Evolutionary conservation across 2,888 invertebrate genomes (phyloP).

Genomic region (Harpalus rubripes): DNA sequence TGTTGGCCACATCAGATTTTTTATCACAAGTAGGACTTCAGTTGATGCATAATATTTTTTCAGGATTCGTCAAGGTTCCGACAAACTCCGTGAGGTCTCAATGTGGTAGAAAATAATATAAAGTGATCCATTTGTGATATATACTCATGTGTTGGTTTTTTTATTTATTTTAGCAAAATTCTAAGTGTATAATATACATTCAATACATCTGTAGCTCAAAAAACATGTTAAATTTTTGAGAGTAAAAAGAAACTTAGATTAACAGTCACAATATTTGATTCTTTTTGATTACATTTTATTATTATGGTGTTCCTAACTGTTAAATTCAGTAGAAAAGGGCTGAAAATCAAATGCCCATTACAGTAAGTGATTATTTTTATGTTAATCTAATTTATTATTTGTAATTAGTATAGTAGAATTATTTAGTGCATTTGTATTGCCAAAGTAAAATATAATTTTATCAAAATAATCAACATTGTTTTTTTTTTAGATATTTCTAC

Average conservation of each 20-base stretch:
- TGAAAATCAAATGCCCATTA: constrained; percentile 13
- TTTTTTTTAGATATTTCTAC: constrained; percentile 25
- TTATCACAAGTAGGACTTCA: too few species aligned
- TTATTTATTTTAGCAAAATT: constrained; percentile 67
- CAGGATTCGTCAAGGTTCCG: constrained; percentile 79
- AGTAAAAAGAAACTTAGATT: constrained; percentile 11
- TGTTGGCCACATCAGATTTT: too few species aligned
- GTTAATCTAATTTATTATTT: constrained; percentile 32
- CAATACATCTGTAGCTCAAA: constrained; percentile 1
- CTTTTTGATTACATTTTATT: constrained; percentile 10
- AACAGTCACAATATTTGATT: constrained; percentile 30
- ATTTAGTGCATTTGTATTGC: constrained; percentile 59
- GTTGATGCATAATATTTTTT: constrained; percentile 63
- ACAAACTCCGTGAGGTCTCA: constrained; percentile 78
- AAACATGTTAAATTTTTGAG: constrained; percentile 4
- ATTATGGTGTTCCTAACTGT: constrained; percentile 36
- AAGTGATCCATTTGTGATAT: constrained; percentile 75
- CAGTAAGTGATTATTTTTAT: constrained; percentile 9
- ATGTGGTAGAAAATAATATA: constrained; percentile 78
- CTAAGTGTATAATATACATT: constrained; percentile 50
- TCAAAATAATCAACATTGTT: constrained; percentile 23
- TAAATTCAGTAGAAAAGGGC: constrained; percentile 28
- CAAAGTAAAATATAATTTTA: constrained; percentile 62
- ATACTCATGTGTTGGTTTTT: constrained; percentile 68
- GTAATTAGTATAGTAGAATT: constrained; percentile 23